Base-by-base conservation (phyloP, 2,888 invertebrate genomes). In the Drosophila hamatofila region DNA sequence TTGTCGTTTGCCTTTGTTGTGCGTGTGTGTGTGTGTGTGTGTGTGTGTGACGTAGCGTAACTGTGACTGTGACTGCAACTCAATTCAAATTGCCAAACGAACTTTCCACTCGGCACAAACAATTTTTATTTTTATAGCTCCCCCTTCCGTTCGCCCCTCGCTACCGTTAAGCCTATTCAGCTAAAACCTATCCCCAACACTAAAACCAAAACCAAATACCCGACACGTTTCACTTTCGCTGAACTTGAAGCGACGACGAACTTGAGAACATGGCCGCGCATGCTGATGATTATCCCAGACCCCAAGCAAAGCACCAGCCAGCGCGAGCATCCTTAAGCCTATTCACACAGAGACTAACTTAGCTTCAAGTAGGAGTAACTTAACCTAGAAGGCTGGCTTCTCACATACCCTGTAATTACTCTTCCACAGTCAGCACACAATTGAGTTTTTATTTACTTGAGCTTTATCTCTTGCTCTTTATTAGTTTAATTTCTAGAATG, bases 221-320 rank as follows among this genome's bases (percentile, higher is more conserved):
- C 66, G 61, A 78, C 75, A 72, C 83, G 76, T 81, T 81, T 83
- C 75, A 80, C 82, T 82, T 83, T 82, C 81, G 79, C 66, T 82
- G 82, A 82, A 82, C 82, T 82, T 83, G 83, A 83, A 77, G 74
- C 81, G 78, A 48, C 51, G 62, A 51, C 64, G 70, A 72, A 78
- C 72, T 81, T 68, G 74, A 77, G 78, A 72, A 87, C 87, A 84
- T 85, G 84, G 68, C 75, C 56, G 74, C 84, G 89, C 86, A 86
- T 87, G 86, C 89, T 89, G 89, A 87, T 87, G 85, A 89, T 88
- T 85, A 84, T 83, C 72, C 48, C 33, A 21, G 21, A 16, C 21
- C 21, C 30, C 14, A 14, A 37, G 39, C 39, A 12, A 48, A 55
- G 60, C 46, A 60, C 27, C 57, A 66, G 44, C 37, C 55, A 30